A percentile compares a stretch with the other conserved stretches of the same genome.
These are phyloP conservation scores for Piaya cayana DNA, from an alignment of 2,113 vertebrate species.

Conservation along the genomic window DNA sequence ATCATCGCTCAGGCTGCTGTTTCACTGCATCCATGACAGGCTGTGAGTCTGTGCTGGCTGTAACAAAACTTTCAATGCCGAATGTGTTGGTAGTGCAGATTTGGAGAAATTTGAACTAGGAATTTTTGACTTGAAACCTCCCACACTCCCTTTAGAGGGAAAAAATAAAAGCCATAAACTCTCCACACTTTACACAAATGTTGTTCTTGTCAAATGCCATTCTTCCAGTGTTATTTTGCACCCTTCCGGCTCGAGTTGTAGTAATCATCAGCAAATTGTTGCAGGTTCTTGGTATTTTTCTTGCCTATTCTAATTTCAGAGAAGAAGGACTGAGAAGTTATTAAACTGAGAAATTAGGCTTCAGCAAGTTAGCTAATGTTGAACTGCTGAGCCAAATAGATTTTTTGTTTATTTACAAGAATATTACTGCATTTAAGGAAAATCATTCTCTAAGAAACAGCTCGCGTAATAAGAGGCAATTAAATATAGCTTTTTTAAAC, in stretches of 20 bases:
- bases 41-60: neutral
- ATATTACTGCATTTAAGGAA: neutral
- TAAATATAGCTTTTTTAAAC: neutral
- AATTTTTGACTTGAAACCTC: neutral
- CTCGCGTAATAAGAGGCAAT: neutral
- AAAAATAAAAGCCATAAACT: neutral
- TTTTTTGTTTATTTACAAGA: neutral
- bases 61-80: neutral
- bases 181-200: fast-evolving
- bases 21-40: neutral
- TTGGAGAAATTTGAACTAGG: neutral
- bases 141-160: neutral
- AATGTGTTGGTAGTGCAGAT: neutral
- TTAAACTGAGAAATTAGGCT: neutral
- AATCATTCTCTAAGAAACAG: neutral
- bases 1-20: neutral
- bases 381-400: neutral
- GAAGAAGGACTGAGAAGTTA: neutral
- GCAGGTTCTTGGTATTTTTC: neutral
- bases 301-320: neutral
- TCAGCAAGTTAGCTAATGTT: neutral
- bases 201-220: neutral
- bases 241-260: neutral
- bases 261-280: neutral
- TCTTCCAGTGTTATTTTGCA: neutral